Percentiles rank a stretch among this genome's conserved stretches.
Evolutionary conservation across 2,797 vertebrate genomes (phyloP).

Genomic region (Luscinia luscinia): DNA sequence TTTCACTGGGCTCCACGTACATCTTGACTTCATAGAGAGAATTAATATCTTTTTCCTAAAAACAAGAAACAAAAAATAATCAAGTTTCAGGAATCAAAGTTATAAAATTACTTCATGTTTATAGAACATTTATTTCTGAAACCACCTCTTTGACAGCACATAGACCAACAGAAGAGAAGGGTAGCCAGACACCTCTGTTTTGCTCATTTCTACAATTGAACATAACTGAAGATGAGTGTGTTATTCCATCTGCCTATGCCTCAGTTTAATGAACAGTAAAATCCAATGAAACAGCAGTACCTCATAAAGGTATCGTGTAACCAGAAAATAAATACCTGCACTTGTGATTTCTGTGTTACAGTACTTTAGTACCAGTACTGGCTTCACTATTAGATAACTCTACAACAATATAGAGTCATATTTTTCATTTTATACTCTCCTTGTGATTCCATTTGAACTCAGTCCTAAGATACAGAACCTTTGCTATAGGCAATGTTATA

Average conservation of each 20-base stretch:
- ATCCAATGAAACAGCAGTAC: background rate
- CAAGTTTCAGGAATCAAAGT: background rate
- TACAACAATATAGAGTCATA: background rate
- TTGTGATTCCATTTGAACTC: background rate
- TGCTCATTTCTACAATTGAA: background rate
- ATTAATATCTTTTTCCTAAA: conserved; percentile 87
- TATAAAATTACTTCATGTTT: background rate
- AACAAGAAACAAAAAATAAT: background rate
- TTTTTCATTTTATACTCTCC: background rate
- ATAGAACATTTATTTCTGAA: background rate
- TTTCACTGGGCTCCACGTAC: conserved; percentile 95
- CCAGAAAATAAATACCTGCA: background rate
- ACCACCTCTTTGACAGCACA: background rate
- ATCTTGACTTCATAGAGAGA: conserved; percentile 89
- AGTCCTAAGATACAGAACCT: background rate
- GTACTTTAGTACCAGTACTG: background rate
- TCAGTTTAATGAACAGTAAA: background rate
- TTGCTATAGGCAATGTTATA: background rate
- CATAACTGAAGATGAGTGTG: background rate
- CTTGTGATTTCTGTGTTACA: background rate
- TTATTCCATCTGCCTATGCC: background rate
- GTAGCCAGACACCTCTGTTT: background rate
- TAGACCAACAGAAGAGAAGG: background rate
- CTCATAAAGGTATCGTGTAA: background rate
- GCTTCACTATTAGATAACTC: background rate